A percentile compares a stretch with the other conserved stretches of the same genome.
Conservation (phyloP, 1,140 invertebrate species). For the Physella acuta region DNA sequence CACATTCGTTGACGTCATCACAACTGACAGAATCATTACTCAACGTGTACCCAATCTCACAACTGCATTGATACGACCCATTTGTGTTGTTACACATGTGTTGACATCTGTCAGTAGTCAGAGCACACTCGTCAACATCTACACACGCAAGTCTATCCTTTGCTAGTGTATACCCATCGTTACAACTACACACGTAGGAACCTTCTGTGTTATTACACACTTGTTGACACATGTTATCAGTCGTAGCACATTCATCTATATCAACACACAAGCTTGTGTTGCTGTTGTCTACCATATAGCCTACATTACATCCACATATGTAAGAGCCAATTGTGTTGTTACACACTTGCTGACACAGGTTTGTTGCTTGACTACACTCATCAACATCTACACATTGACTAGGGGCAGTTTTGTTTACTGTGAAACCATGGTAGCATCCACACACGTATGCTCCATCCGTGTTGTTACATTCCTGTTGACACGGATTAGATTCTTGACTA, state of each 20-base stretch:
- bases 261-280: conserved; percentile 20
- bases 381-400: not conserved
- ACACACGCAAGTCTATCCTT: not conserved
- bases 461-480: not conserved
- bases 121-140: not conserved
- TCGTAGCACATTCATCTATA: conserved; percentile 32
- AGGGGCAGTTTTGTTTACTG: not conserved
- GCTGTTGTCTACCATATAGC: conserved; percentile 17
- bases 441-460: not conserved
- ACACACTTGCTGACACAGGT: not conserved
- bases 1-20: not conserved
- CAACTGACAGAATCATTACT: not conserved
- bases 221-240: conserved; percentile 26
- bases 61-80: not conserved
- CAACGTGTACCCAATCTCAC: not conserved
- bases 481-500: not conserved
- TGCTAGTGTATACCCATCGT: not conserved
- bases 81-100: not conserved
- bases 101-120: not conserved
- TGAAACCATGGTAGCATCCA: not conserved
- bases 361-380: not conserved
- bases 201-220: conserved; percentile 31
- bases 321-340: conserved; percentile 23
- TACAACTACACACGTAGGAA: conserved; percentile 5
- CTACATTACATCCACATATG: conserved; percentile 26